Evolutionary conservation across 2,113 vertebrate species (phyloP).

Genomic region (Leptobrachium leishanense): DNA sequence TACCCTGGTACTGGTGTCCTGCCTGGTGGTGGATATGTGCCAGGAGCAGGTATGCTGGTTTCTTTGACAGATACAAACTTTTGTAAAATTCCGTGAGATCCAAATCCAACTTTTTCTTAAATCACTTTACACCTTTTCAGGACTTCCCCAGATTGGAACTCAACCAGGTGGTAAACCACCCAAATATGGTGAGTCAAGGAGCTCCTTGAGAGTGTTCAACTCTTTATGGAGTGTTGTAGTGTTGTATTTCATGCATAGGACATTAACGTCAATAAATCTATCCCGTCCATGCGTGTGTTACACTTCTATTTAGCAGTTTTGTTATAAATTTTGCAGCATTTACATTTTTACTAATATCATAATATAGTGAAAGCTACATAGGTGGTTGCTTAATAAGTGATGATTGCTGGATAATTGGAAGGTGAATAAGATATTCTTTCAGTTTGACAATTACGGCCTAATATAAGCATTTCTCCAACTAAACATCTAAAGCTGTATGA

Average conservation of each 20-base stretch:
- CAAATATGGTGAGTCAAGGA: slow-evolving; percentile 61
- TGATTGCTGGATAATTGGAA: too few species aligned
- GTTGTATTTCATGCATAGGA: too few species aligned
- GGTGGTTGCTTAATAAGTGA: too few species aligned
- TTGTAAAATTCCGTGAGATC: background rate
- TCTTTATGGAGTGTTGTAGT: background rate
- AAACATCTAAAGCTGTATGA: too few species aligned
- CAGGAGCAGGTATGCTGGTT: slow-evolving; percentile 30
- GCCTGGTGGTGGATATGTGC: slow-evolving; percentile 51
- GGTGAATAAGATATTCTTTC: too few species aligned
- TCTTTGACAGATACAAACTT: background rate
- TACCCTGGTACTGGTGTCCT: slow-evolving; percentile 55
- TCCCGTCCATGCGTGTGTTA: background rate
- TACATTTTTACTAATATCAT: too few species aligned
- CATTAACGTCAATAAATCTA: too few species aligned
- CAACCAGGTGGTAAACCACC: slow-evolving; percentile 66
- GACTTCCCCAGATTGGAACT: slow-evolving; percentile 63
- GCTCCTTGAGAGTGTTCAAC: background rate
- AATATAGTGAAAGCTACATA: too few species aligned
- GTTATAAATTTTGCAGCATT: background rate
- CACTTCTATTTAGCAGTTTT: background rate
- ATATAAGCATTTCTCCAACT: too few species aligned
- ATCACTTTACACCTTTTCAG: slow-evolving; percentile 45
- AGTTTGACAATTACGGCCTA: too few species aligned
- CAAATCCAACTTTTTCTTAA: background rate